phyloP scores from a whole-genome alignment of 2,797 vertebrate genomes.

The Notolabrus celidotus region DNA sequence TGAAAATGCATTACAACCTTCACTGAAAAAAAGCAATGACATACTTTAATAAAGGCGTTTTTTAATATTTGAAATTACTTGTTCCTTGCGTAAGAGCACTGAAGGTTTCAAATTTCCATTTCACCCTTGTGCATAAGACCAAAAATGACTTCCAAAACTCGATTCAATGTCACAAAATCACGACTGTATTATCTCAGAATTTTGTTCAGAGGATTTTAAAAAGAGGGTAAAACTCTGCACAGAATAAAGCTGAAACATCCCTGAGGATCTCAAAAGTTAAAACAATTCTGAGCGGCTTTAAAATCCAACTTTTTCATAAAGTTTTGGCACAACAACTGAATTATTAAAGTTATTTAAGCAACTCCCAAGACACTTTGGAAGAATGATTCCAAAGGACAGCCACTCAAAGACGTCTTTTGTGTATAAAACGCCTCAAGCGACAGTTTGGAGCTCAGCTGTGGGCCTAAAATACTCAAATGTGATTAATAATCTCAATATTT shows the following conservation, averaged over 20 bases:
- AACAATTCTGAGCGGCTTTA: background rate
- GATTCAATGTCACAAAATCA: background rate
- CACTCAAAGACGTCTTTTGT: background rate
- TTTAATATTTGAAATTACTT: too few species aligned
- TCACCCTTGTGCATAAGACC: too few species aligned
- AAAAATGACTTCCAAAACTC: too few species aligned
- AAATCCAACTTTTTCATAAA: background rate
- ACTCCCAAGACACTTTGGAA: background rate
- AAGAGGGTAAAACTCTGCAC: background rate
- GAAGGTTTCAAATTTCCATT: too few species aligned
- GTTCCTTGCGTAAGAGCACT: too few species aligned
- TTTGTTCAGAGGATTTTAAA: background rate
- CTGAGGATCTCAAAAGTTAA: background rate
- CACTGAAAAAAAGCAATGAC: too few species aligned
- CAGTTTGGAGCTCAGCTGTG: background rate
- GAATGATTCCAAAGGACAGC: slow-evolving; percentile 8
- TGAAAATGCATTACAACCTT: too few species aligned
- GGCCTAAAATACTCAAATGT: background rate
- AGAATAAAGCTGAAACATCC: background rate
- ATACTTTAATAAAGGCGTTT: too few species aligned
- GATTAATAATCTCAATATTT: background rate
- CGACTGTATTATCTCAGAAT: background rate
- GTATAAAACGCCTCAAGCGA: background rate
- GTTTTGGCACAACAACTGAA: background rate
- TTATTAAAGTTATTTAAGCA: background rate